These are phyloP conservation scores for Burhinus oedicnemus DNA, from an alignment of 2,113 vertebrate species.

Conservation along the genomic window DNA sequence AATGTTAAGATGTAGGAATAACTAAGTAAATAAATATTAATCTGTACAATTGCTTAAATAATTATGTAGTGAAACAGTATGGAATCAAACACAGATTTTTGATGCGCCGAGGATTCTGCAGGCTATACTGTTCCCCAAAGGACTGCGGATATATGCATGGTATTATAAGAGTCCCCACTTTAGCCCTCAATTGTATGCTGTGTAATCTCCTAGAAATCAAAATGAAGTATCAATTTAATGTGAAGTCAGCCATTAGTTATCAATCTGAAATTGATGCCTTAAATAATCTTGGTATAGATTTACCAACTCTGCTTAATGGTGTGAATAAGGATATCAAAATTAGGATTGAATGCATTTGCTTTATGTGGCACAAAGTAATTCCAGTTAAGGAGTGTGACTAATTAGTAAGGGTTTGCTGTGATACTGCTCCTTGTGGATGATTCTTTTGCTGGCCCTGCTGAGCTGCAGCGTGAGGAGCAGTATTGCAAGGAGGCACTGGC, in stretches of 20 bases:
- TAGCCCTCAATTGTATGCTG: neutral
- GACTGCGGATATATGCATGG: accelerated
- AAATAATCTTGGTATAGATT: neutral
- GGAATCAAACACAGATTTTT: neutral
- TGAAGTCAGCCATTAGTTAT: neutral
- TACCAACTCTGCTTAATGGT: neutral
- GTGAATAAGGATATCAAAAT: neutral
- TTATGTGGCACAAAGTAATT: neutral
- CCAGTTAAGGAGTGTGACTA: neutral
- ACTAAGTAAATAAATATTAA: neutral
- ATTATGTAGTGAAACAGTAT: neutral
- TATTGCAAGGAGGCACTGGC: neutral
- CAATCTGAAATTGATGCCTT: neutral
- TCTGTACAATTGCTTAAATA: neutral
- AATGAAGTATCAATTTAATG: neutral
- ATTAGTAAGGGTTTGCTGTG: neutral
- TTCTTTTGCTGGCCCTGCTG: neutral
- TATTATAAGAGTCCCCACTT: neutral
- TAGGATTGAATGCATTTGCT: neutral
- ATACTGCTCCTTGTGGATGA: neutral
- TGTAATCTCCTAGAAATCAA: neutral
- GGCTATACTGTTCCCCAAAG: neutral
- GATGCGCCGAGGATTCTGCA: neutral
- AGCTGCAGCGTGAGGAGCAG: neutral
- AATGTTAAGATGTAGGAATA: neutral